Evolutionary conservation across 2,888 invertebrate species (phyloP).

Genomic region (Sesia apiformis): DNA sequence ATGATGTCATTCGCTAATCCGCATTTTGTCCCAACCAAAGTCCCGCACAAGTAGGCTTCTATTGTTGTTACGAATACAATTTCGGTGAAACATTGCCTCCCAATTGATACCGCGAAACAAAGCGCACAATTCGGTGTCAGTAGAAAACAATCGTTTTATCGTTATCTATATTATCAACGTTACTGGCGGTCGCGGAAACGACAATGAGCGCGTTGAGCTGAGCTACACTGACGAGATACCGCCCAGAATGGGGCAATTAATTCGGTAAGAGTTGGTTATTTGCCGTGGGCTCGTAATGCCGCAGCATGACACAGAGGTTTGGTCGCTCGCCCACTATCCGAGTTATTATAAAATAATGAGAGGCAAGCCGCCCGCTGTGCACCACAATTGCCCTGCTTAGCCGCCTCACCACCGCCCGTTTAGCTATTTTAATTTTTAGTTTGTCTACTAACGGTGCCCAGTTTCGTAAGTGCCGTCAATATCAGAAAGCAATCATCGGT

Average conservation of each 20-base stretch:
- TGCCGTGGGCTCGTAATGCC: slow-evolving; percentile 29
- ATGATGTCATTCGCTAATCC: not conserved
- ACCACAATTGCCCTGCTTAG: slow-evolving; percentile 71
- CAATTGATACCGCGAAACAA: slow-evolving; percentile 3
- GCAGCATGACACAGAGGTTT: slow-evolving; percentile 63
- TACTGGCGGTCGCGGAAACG: slow-evolving; percentile 25
- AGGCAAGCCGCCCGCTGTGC: slow-evolving; percentile 67
- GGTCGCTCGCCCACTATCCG: slow-evolving; percentile 48
- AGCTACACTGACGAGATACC: slow-evolving; percentile 51
- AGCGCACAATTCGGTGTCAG: slow-evolving; percentile 9
- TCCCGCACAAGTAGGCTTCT: not conserved
- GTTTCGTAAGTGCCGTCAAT: slow-evolving; percentile 45
- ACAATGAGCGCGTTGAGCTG: slow-evolving; percentile 26
- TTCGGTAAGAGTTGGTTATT: slow-evolving; percentile 59
- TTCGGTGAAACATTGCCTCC: slow-evolving; percentile 7
- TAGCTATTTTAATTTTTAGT: slow-evolving; percentile 74
- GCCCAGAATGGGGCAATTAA: slow-evolving; percentile 67
- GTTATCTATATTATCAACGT: slow-evolving; percentile 6
- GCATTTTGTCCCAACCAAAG: not conserved
- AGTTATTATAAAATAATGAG: slow-evolving; percentile 75
- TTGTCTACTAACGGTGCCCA: slow-evolving; percentile 65
- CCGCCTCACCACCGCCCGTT: slow-evolving; percentile 61
- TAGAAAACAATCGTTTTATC: slow-evolving; percentile 10
- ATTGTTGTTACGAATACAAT: slow-evolving; percentile 1
- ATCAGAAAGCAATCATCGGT: slow-evolving; percentile 35